Conservation (phyloP, 2,113 vertebrate genomes). For the Microcebus tavaratra region DNA sequence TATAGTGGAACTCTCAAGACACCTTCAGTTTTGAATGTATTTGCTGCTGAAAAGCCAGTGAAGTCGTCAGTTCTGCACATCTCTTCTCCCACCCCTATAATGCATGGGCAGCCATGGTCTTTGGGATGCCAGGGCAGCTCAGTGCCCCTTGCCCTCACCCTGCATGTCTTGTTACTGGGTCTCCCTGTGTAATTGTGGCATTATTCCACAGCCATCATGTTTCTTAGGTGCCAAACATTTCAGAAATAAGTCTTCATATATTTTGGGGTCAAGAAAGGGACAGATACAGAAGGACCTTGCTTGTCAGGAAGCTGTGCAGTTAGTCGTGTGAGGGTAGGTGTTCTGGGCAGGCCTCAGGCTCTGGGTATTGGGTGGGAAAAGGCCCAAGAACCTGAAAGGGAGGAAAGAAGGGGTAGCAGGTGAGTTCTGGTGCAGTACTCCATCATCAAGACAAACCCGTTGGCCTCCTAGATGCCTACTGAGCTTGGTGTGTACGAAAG, state of each 20-base stretch:
- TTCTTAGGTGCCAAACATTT: slow-evolving; percentile 80
- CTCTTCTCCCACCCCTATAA: slow-evolving; percentile 46
- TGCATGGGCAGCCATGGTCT: slow-evolving; percentile 75
- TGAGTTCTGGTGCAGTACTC: slow-evolving; percentile 58
- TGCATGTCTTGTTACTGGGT: slow-evolving; percentile 79
- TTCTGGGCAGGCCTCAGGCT: slow-evolving; percentile 18
- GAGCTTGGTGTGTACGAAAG: slow-evolving; percentile 81
- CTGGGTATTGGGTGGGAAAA: not conserved
- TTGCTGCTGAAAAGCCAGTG: slow-evolving; percentile 72
- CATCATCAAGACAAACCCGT: slow-evolving; percentile 55
- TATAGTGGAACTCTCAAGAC: slow-evolving; percentile 39
- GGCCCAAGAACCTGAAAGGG: slow-evolving; percentile 37
- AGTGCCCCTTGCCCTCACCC: slow-evolving; percentile 63
- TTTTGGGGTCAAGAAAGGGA: slow-evolving; percentile 59
- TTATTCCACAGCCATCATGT: slow-evolving; percentile 72
- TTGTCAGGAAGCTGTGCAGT: slow-evolving; percentile 33
- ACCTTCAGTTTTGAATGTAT: slow-evolving; percentile 74
- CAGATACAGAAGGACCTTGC: slow-evolving; percentile 46
- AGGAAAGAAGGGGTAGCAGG: not conserved
- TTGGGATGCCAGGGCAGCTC: slow-evolving; percentile 67
- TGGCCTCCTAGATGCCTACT: slow-evolving; percentile 63
- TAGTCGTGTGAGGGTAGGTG: not conserved
- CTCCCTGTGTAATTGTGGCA: slow-evolving; percentile 72
- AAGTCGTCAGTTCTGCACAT: slow-evolving; percentile 69
- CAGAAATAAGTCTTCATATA: slow-evolving; percentile 68